Conservation (phyloP, 2,113 vertebrate genomes). For the Triplophysa siluroides region DNA sequence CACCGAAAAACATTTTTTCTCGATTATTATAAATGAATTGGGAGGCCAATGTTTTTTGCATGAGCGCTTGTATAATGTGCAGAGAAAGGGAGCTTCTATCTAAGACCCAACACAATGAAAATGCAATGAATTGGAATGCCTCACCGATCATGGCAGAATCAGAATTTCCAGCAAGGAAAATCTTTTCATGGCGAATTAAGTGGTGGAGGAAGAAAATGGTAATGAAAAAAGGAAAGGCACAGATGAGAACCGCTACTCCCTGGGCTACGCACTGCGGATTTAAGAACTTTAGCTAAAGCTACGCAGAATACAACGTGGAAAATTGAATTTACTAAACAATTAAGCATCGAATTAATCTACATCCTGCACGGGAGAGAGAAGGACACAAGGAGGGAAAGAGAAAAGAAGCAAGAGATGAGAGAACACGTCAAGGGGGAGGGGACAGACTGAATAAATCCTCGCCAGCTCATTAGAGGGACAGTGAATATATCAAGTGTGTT, state of each 20-base stretch:
- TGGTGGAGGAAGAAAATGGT: slow-evolving; percentile 92
- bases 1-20: slow-evolving; percentile 65
- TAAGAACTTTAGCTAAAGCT: slow-evolving; percentile 97
- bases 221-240: slow-evolving; percentile 83
- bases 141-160: slow-evolving; percentile 99
- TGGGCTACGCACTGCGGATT: slow-evolving; percentile 85
- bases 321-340: slow-evolving; percentile 99
- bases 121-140: slow-evolving; percentile 98
- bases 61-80: slow-evolving; percentile 93
- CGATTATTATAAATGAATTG: slow-evolving; percentile 75
- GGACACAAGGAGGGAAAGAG: slow-evolving; percentile 32
- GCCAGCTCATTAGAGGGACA: slow-evolving; percentile 90
- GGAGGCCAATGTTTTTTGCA: slow-evolving; percentile 93
- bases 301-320: slow-evolving; percentile 95
- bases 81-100: slow-evolving; percentile 85
- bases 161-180: slow-evolving; percentile 99
- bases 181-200: slow-evolving; percentile 99
- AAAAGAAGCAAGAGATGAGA: slow-evolving; percentile 34
- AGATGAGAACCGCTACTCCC: slow-evolving; percentile 89
- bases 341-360: slow-evolving; percentile 97
- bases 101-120: slow-evolving; percentile 95
- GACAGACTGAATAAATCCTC: slow-evolving; percentile 83
- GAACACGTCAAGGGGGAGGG: slow-evolving; percentile 73
- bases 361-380: slow-evolving; percentile 78
- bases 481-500: slow-evolving; percentile 91